Evolutionary conservation across 2,113 vertebrate species (phyloP), one percentile per base, ranked within the genome.

Genomic region (Ammospiza caudacuta): DNA sequence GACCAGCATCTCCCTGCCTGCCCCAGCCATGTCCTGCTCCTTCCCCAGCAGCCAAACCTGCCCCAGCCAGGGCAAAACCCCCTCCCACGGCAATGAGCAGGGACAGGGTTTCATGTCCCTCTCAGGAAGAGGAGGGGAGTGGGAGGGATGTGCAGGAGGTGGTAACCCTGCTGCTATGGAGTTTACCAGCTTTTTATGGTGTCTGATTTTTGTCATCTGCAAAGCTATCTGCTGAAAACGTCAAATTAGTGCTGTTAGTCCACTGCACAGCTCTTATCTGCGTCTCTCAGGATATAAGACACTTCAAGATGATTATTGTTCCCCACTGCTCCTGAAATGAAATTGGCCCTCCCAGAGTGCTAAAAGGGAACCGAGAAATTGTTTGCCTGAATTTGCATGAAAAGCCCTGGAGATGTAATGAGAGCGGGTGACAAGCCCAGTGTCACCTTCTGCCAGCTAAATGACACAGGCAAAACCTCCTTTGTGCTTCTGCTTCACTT

Each of bases 311-410:
- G 83, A 95, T 95, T 51, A 90, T 92, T 93, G 92, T 95, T 90
- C 82, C 90, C 93, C 73, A 89, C 51, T 70, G 96, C 94, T 97
- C 95, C 94, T 92, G 94, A 95, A 97, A 97, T 96, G 96, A 94
- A 98, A 93, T 94, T 54, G 28, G 91, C 88, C 92, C 95, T 96
- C 97, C 94, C 62, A 95, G 97, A 89, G 96, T 6, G 88, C 94
- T 96, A 91, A 92, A 94, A 95, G 93, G 90, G 94, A 96, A 70
- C 89, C 12, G 47, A 94, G 96, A 98, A 97, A 97, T 96, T 96
- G 95, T 97, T 96, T 97, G 90, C 21, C 83, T 96, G 82, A 80
- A 97, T 98, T 97, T 97, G 96, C 96, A 97, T 97, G 91, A 97
- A 97, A 97, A 95, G 90, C 96, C 92, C 91, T 76, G 83, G 91